Base-by-base conservation (phyloP, 2,797 vertebrate species). In the Gallinago nigripennis region DNA sequence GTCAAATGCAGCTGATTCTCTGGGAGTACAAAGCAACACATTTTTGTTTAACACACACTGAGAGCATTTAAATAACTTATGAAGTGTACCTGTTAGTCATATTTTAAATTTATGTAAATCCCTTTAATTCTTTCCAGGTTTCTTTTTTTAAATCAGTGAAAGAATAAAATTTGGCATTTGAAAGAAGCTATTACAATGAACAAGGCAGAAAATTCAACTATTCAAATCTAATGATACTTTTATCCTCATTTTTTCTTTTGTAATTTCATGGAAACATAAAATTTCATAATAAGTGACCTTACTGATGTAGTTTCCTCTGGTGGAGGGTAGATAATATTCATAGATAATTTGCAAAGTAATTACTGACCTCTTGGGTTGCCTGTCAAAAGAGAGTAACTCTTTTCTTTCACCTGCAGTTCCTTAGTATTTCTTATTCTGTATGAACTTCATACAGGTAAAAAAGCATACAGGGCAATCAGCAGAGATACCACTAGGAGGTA, bases 101-200 rank as follows among this genome's bases (percentile, higher is more conserved):
- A 69, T 76, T 95, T 95, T 66, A 73, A 79, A 66, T 30, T 51
- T 19, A 60, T 63, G 61, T 39, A 45, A 16, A 39, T 92, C 48
- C 56, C 87, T 92, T 94, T 70, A 53, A 58, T 88, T 24, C n/a
- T 77, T 91, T 70, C 46, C 19, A 21, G 7, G 21, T 79, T 81
- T 90, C n/a, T 39, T 53, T 25, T 92, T 92, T 54, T 21, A 78
- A 80, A n/a, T 39, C 43, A 60, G 46, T 71, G 10, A 75, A 73
- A 68, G 19, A 79, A 56, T 56, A 89, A 88, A 86, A 73, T 51
- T 37, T 78, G 48, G 37, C 61, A 63, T 78, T 56, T 86, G 72
- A 86, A 91, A 78, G 5, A 90, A 86, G 19, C 27, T 90, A 66
- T 78, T 92, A 37, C 37, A 92, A 86, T 70, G 25, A 94, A 80